phyloP scores from a whole-genome alignment of 2,797 vertebrate species.

The Masticophis lateralis region DNA sequence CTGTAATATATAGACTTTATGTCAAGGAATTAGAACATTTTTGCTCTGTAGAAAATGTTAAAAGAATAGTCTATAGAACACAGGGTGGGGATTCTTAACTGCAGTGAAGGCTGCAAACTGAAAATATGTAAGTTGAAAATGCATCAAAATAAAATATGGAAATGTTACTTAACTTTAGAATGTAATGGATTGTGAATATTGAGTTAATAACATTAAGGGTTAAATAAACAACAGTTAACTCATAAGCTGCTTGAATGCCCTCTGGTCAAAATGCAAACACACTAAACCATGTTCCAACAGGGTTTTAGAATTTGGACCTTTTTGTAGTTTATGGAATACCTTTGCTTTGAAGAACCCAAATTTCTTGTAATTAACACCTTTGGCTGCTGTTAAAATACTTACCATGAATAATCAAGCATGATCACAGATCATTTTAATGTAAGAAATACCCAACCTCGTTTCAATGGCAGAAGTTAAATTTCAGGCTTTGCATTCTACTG shows the following conservation, averaged over 20 bases:
- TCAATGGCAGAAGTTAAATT: slow-evolving; percentile 15
- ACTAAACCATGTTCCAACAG: not conserved
- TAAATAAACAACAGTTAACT: not conserved
- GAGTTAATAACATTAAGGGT: not conserved
- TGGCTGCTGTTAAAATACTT: not conserved
- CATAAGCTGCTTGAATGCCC: not conserved
- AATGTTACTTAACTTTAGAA: not conserved
- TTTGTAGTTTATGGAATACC: not conserved
- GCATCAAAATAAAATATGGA: not conserved
- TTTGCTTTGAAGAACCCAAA: not conserved
- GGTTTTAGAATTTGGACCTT: not conserved
- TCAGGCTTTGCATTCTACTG: slow-evolving; percentile 20
- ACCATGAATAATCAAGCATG: not conserved
- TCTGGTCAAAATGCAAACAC: not conserved
- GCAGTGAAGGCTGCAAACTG: not conserved
- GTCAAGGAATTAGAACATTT: not conserved
- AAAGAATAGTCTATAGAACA: not conserved
- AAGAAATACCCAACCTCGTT: not conserved
- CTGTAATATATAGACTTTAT: not conserved
- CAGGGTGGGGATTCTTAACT: not conserved
- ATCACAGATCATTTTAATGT: not conserved
- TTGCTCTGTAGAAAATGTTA: not conserved
- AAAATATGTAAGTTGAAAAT: not conserved
- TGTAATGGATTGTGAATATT: not conserved
- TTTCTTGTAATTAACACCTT: not conserved